Percentiles rank a stretch among this genome's conserved stretches.
phyloP scores from a whole-genome alignment of 1,140 invertebrate species.

The Drosophila tani region DNA sequence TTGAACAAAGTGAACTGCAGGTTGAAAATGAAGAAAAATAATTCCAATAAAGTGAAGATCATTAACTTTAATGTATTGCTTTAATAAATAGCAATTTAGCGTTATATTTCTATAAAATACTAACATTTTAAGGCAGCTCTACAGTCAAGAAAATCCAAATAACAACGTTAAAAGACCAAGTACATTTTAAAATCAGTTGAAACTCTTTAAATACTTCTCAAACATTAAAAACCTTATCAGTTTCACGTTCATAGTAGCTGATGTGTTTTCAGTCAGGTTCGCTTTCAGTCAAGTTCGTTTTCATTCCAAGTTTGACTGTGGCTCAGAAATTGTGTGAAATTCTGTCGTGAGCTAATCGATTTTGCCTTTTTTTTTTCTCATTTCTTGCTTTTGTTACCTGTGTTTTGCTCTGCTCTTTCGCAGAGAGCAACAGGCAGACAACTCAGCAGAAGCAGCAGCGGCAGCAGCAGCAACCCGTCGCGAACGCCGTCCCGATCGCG shows the following conservation, averaged over 20 bases:
- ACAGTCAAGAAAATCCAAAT: too few relatives aligned
- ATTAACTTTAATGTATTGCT: too few relatives aligned
- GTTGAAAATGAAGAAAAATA: not conserved
- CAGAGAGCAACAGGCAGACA: constrained; percentile 64
- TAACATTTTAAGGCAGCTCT: too few relatives aligned
- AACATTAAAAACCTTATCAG: not conserved
- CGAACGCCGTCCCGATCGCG: constrained; percentile 90
- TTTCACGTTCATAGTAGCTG: not conserved
- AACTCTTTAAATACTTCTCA: not conserved
- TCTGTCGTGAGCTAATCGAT: constrained; percentile 54
- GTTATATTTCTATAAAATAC: too few relatives aligned
- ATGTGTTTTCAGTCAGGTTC: not conserved
- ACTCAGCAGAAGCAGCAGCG: constrained; percentile 30
- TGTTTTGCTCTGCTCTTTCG: constrained; percentile 71
- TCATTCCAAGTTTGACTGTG: constrained; percentile 8
- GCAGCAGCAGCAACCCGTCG: constrained; percentile 69
- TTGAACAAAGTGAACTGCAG: not conserved
- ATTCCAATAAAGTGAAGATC: not conserved
- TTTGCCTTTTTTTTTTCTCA: constrained; percentile 17
- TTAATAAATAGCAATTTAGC: not conserved
- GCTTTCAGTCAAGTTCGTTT: too few relatives aligned
- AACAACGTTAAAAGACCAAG: too few relatives aligned
- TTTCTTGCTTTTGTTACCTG: constrained; percentile 48
- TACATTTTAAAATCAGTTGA: too few relatives aligned
- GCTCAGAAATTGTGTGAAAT: constrained; percentile 50